Evolutionary conservation across 2,888 invertebrate species (phyloP).

Genomic region (Drosophila vallismaia): DNA sequence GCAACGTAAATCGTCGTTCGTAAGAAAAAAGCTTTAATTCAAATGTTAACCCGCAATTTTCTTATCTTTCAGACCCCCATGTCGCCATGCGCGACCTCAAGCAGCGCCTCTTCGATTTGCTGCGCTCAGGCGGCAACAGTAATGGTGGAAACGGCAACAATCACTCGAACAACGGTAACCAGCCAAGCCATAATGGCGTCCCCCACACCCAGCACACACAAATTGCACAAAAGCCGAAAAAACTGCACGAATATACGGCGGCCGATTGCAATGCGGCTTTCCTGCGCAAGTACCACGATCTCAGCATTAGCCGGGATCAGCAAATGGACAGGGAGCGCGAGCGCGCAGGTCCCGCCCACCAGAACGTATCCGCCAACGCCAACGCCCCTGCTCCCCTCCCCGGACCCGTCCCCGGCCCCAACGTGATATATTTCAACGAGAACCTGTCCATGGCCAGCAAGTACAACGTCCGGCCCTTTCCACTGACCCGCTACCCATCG

Average conservation of each 20-base stretch:
- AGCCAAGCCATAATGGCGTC: constrained; percentile 1
- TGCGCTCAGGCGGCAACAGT: constrained; percentile 78
- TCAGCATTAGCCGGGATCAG: constrained; percentile 56
- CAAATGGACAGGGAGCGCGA: constrained; percentile 38
- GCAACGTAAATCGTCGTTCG: not conserved
- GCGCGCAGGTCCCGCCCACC: constrained; percentile 14
- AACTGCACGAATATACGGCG: constrained; percentile 82
- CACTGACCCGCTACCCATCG: constrained; percentile 70
- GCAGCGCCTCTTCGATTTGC: constrained; percentile 82
- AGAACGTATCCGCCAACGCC: constrained; percentile 1
- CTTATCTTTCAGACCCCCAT: constrained; percentile 39
- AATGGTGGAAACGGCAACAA: constrained; percentile 25
- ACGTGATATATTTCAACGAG: constrained; percentile 83
- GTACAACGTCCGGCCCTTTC: constrained; percentile 78
- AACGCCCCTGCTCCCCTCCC: too few relatives aligned
- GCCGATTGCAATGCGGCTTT: constrained; percentile 80
- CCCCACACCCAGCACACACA: constrained; percentile 28
- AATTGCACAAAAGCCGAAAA: constrained; percentile 76
- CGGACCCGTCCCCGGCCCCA: constrained; percentile 32
- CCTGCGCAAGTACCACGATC: constrained; percentile 82
- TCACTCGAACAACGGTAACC: constrained; percentile 21
- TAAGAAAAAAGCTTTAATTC: not conserved
- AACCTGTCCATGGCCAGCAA: constrained; percentile 84
- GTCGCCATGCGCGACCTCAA: constrained; percentile 82
- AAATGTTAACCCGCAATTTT: not conserved